phyloP scores from a whole-genome alignment of 2,797 vertebrate genomes.

The Anabas testudineus region DNA sequence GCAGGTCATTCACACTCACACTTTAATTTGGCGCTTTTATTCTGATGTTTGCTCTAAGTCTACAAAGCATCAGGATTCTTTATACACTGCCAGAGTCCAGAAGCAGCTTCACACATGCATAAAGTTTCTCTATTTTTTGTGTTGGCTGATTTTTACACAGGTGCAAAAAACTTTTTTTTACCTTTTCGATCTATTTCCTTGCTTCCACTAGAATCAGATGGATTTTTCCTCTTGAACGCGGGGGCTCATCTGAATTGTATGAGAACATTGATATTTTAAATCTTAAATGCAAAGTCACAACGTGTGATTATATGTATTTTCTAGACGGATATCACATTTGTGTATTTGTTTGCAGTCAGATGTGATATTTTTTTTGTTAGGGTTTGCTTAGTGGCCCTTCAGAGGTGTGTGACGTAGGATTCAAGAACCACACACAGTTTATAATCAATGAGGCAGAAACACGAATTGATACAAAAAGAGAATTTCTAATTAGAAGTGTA shows the following conservation, averaged over 20 bases:
- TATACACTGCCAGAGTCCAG: constrained; percentile 30
- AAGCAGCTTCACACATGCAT: not conserved
- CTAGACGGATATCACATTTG: not conserved
- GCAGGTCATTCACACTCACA: constrained; percentile 18
- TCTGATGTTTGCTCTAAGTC: too few relatives aligned
- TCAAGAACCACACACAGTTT: not conserved
- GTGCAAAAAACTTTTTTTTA: constrained; percentile 17
- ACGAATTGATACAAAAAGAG: not conserved
- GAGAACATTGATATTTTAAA: not conserved
- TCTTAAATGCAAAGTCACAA: not conserved
- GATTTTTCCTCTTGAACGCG: constrained; percentile 4
- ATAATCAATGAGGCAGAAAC: not conserved
- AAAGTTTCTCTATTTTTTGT: not conserved
- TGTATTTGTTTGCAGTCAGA: constrained; percentile 16
- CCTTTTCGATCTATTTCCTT: not conserved
- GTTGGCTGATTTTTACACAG: constrained; percentile 38
- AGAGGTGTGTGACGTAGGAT: not conserved
- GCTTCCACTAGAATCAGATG: not conserved
- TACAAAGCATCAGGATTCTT: not conserved
- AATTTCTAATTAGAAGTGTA: not conserved
- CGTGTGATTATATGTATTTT: constrained; percentile 4
- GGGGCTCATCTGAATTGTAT: not conserved
- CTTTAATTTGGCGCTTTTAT: not conserved
- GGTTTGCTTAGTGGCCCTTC: not conserved
- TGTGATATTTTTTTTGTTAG: not conserved